These are phyloP conservation scores for Marisa cornuarietis DNA, from an alignment of 1,140 invertebrate genomes.

Conservation along the genomic window DNA sequence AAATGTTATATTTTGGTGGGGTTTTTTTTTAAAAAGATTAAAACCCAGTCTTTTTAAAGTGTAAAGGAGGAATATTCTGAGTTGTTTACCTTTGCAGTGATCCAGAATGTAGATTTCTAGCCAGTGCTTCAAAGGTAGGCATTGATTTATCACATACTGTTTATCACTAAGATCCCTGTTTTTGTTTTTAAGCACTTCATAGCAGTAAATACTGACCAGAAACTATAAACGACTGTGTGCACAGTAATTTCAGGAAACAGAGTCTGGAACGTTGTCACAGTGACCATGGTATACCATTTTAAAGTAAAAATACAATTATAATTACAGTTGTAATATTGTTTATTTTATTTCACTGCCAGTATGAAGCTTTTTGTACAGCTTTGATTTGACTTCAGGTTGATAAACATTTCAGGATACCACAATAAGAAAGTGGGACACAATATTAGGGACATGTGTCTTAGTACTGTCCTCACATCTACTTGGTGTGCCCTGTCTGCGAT, in stretches of 20 bases:
- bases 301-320: too few species aligned
- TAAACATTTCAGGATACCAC: constrained; percentile 78
- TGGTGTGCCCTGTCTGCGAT: constrained; percentile 91
- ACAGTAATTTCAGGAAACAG: too few species aligned
- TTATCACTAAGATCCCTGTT: neutral
- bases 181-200: neutral
- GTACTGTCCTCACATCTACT: constrained; percentile 82
- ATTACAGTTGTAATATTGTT: too few species aligned
- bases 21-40: too few species aligned
- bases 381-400: neutral
- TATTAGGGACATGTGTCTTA: constrained; percentile 75
- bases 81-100: constrained; percentile 70
- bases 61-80: too few species aligned
- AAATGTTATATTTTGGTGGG: too few species aligned
- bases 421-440: constrained; percentile 95
- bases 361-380: neutral
- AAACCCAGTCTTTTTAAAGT: too few species aligned
- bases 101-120: constrained; percentile 81
- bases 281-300: too few species aligned
- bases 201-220: too few species aligned
- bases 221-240: too few species aligned
- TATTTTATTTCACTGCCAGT: too few species aligned
- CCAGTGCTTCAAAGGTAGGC: constrained; percentile 84
- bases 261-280: too few species aligned
- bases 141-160: neutral